A percentile compares a stretch with the other conserved stretches of the same genome.
Evolutionary conservation across 30 jellyfish, hydroid and myxozoan species (phyloP).

Genomic region (Cassiopea andromeda): DNA sequence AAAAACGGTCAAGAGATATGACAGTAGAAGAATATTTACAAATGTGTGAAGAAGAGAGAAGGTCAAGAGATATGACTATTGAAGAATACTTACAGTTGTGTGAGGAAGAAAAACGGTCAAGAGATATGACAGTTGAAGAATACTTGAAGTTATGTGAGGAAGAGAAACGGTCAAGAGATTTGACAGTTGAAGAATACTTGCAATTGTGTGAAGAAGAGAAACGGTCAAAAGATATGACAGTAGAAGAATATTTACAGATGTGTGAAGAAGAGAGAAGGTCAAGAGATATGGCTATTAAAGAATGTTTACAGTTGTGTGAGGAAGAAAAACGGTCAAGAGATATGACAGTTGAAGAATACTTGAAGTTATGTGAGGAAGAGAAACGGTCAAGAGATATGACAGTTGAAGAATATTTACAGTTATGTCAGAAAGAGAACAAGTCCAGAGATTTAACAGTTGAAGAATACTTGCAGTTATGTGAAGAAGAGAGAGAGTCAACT

Average conservation of each 20-base stretch:
- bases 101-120: neutral
- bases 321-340: neutral
- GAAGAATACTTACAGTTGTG: conserved; percentile 29
- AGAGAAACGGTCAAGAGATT: neutral
- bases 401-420: no score
- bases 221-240: conserved; percentile 4
- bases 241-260: conserved; percentile 7
- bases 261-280: neutral
- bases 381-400: no score
- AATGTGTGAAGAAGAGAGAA: neutral
- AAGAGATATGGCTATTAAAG: conserved; percentile 4
- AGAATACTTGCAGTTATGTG: no score
- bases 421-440: no score
- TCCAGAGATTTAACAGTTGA: no score
- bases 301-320: neutral
- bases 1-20: neutral
- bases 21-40: conserved; percentile 11
- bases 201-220: neutral
- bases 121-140: conserved; percentile 35
- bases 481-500: no score
- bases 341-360: neutral
- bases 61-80: conserved; percentile 12
- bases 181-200: conserved; percentile 24
- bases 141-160: neutral
- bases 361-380: neutral